Conservation (phyloP, 1,140 invertebrate genomes). For the Bombus turneri region DNA sequence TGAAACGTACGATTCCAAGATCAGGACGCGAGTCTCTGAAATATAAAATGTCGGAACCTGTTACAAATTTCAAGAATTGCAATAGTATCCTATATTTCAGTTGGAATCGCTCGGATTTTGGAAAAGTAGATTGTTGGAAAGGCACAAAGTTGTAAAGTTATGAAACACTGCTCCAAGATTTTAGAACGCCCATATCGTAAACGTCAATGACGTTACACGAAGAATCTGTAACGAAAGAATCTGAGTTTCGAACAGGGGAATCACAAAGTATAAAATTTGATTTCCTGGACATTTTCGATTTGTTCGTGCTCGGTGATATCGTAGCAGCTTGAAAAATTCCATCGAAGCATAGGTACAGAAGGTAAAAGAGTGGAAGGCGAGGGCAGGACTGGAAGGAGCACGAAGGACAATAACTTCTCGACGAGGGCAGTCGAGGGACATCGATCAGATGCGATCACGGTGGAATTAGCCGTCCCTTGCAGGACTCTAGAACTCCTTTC, state of each 20-base stretch:
- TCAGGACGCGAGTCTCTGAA: neutral
- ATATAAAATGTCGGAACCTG: neutral
- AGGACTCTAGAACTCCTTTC: conserved; percentile 73
- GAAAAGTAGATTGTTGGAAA: neutral
- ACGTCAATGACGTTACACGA: no score
- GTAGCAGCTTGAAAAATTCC: neutral
- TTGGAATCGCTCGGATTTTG: neutral
- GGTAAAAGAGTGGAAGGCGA: neutral
- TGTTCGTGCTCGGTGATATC: neutral
- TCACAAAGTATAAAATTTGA: neutral
- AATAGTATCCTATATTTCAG: no score
- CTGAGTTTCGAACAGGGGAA: neutral
- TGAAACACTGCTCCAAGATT: neutral
- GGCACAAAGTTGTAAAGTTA: neutral
- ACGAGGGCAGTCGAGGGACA: conserved; percentile 74
- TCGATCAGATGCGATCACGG: conserved; percentile 80
- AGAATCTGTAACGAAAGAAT: neutral
- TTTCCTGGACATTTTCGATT: neutral
- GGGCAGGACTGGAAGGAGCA: conserved; percentile 14
- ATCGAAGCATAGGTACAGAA: no score
- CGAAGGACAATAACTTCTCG: conserved; percentile 76
- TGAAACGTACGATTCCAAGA: neutral
- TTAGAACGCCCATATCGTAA: no score
- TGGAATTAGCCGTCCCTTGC: conserved; percentile 81
- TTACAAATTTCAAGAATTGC: no score